Evolutionary conservation across 2,888 invertebrate species (phyloP), one percentile per base, ranked within the genome.

Genomic region (Trilocha varians): DNA sequence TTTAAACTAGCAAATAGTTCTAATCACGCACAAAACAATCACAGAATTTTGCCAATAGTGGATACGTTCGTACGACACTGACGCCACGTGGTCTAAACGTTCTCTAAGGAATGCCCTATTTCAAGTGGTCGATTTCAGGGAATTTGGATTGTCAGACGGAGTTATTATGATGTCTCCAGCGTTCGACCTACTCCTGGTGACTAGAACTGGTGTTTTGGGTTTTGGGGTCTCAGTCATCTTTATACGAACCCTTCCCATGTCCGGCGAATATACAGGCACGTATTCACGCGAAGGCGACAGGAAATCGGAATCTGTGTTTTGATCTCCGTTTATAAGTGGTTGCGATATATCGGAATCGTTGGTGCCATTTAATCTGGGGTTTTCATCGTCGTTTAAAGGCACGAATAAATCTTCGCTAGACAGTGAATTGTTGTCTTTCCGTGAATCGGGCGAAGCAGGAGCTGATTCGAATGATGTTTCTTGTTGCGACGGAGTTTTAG

Each of bases 171-270:
- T 91, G 50, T 91, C 91, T 52, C 93, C 93, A 48, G 91, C 91
- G 69, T 91, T 91, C 39, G 92, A 91, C 56, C 90, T 86, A 77
- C 90, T 90, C 71, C 93, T 89, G 60, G 91, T 93, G 62, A 94
- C 92, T 66, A 94, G 85, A 70, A 93, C 88, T 25, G 94, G 94
- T n/a, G 93, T 93, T 77, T 92, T 93, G 36, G 93, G 93, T 62
- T 91, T 92, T 2, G 92, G 92, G 44, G 91, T 91, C 69, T 93
- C 93, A 11, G 91, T 88, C 63, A 93, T 80, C 73, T 90, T 92
- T 52, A 94, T 93, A 59, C 93, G 92, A 36, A 94, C 94, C 52
- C 92, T 88, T 46, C 93, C 93, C 61, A 92, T 91, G 59, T 91
- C 91, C 1, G 91, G 90, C 43, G 89, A 88, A 49, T 88, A 83